Base-by-base conservation (phyloP, 92 coral and sea anemone species). In the Phenganax marumi region DNA sequence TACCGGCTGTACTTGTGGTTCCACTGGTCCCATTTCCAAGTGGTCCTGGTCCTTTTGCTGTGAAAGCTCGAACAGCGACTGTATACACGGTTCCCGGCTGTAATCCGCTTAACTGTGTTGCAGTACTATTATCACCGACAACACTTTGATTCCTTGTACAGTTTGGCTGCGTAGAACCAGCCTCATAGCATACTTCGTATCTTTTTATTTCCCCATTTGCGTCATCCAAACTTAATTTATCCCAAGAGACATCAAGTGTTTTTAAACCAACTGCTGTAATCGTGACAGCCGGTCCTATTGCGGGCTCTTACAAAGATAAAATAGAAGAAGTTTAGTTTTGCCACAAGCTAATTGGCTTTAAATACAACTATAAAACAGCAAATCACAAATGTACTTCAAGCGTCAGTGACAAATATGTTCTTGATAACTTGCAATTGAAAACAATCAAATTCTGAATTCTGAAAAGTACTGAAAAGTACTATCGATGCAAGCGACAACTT, bases 11-110 rank as follows among this genome's bases (percentile, higher is more conserved):
- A 33, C 43, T 33, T 33, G 43, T 33, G 43, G 43, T 33, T 1
- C 43, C 43, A 33, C 5, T 33, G 43, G 43, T 33, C 5, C 0
- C 43, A 33, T 58, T 58, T 58, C 72, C 72, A 11, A 66, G 72
- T 25, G 72, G 72, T 25, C 72, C 72, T n/a, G 12, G 3, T 66
- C 72, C 72, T 12, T 23, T 21, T 1, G 12, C 17, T 6, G 50
- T 66, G 17, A 9, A 66, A 23, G 72, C 72, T 33, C 72, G 72
- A 66, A 66, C 72, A 66, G 72, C 72, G 17, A 66, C 50, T 66
- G 50, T 58, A 58, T 58, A 14, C 19, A 18, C 23, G 3, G 68
- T 62, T 62, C 10, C 68, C 8, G 68, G 68, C 24, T n/a, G 9
- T 13, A 62, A 62, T 62, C 68, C 68, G 13, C 3, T 18, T 7